These are phyloP conservation scores for Drosophila pseudotakahashii DNA, from an alignment of 2,888 invertebrate genomes.

Conservation along the genomic window DNA sequence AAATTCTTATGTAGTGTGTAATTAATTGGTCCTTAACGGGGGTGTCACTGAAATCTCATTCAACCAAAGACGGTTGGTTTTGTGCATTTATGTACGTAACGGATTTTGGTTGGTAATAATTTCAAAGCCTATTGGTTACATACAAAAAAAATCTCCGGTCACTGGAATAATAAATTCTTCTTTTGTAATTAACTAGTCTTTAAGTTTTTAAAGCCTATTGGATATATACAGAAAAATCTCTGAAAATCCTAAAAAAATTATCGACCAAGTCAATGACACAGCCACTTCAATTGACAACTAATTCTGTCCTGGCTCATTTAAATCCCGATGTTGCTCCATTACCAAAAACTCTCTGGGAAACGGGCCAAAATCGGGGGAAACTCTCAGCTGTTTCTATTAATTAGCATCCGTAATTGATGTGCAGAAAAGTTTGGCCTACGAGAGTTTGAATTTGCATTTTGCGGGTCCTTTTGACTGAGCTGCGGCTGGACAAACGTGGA, in stretches of 20 bases:
- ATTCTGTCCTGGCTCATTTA: conserved; percentile 8
- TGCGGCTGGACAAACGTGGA: conserved; percentile 47
- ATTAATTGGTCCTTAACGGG: no score
- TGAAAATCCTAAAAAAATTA: background rate
- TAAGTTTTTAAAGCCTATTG: no score
- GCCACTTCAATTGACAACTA: conserved; percentile 1
- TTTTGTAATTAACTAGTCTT: no score
- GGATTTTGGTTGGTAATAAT: no score
- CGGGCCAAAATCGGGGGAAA: background rate
- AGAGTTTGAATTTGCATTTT: conserved; percentile 60
- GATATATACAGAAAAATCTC: background rate
- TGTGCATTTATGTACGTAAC: no score
- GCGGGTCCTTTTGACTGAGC: conserved; percentile 38
- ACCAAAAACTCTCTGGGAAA: background rate
- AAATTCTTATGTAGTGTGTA: no score
- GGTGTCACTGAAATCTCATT: no score
- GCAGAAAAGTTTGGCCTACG: conserved; percentile 77
- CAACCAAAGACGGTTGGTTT: no score
- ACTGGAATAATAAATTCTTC: no score
- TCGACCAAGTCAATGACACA: background rate
- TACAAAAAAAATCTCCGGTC: no score
- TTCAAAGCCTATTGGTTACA: no score
- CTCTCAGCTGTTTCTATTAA: conserved; percentile 77
- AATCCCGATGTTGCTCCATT: background rate
- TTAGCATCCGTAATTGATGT: conserved; percentile 83